Base-by-base conservation (phyloP, 2,797 vertebrate genomes). In the Centroberyx gerrardi region DNA sequence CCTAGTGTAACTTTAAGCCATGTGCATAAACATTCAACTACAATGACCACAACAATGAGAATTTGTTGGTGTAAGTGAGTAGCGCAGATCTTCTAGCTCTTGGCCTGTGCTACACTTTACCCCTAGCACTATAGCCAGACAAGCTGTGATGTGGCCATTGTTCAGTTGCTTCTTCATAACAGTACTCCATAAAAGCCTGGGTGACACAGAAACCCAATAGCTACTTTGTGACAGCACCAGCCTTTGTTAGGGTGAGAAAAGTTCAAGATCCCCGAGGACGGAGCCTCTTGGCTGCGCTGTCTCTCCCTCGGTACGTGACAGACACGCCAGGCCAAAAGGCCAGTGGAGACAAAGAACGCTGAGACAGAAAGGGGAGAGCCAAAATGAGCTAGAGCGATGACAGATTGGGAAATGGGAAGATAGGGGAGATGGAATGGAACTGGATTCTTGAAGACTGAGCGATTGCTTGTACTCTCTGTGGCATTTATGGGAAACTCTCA, bases 141-240 rank as follows among this genome's bases (percentile, higher is more conserved):
- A 51, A 60, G 62, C 63, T 77, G 69, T 80, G 71, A 80, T 68
- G 74, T 66, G 58, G 56, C 67, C 55, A 78, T 84, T 82, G 69
- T 85, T 83, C 44, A 27, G 61, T 70, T 62, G 17, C 66, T 63
- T 68, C 63, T 74, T 87, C 56, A 70, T 65, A 84, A 54, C 64
- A 74, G 74, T 18, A 14, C 15, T 14, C n/a, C 15, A 69, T 65
- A 61, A 79, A 87, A 76, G 72, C 58, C 68, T 54, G 3, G 60
- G 64, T 81, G 67, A 84, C 74, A 75, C 31, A 44, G 80, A 89
- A 85, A 89, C 73, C 74, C 76, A 82, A 88, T 74, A 86, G 78
- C 78, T 59, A 54, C 63, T 73, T 58, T 68, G 54, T 76, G 68
- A 82, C 76, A 66, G 76, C 71, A 69, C 36, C 77, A 31, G 78